A percentile compares a stretch with the other conserved stretches of the same genome.
Conservation (phyloP, 2,888 invertebrate genomes). For the Julus scandinavius region DNA sequence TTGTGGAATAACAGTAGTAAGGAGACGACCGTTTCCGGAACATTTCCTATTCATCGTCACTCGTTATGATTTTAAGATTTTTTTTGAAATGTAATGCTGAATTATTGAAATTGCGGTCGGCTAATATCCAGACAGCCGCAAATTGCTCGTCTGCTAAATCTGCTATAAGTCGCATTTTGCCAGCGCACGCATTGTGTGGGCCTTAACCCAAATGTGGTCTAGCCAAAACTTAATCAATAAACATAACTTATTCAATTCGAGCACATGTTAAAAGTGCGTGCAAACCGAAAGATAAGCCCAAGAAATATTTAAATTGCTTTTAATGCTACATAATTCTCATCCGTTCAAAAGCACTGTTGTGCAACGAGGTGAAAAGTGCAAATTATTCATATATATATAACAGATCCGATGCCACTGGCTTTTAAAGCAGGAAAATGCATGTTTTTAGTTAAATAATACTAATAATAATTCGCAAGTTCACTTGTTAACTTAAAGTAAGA, state of each 20-base stretch:
- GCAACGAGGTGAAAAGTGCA: not conserved
- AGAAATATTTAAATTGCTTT: slow-evolving; percentile 39
- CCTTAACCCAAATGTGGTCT: slow-evolving; percentile 2
- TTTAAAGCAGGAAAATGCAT: too few relatives aligned
- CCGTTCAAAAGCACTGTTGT: slow-evolving; percentile 19
- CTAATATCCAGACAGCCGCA: not conserved
- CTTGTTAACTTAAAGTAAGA: too few relatives aligned
- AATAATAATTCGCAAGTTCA: too few relatives aligned
- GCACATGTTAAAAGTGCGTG: not conserved
- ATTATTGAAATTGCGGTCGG: slow-evolving; percentile 31
- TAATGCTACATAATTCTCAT: slow-evolving; percentile 16
- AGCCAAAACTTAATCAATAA: slow-evolving; percentile 35
- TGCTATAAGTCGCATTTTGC: not conserved
- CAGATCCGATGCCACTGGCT: not conserved
- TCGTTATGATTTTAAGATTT: not conserved
- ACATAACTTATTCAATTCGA: slow-evolving; percentile 19
- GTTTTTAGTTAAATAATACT: too few relatives aligned
- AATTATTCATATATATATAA: not conserved
- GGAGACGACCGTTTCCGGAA: too few relatives aligned
- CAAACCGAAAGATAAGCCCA: slow-evolving; percentile 5
- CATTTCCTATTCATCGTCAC: not conserved
- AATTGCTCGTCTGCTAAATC: not conserved
- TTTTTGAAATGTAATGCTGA: not conserved
- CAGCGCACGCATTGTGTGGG: not conserved
- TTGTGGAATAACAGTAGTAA: too few relatives aligned